Evolutionary conservation across 23 tunicate species (phyloP), one percentile per base, ranked within the genome.

Genomic region (Ascidia mentula): DNA sequence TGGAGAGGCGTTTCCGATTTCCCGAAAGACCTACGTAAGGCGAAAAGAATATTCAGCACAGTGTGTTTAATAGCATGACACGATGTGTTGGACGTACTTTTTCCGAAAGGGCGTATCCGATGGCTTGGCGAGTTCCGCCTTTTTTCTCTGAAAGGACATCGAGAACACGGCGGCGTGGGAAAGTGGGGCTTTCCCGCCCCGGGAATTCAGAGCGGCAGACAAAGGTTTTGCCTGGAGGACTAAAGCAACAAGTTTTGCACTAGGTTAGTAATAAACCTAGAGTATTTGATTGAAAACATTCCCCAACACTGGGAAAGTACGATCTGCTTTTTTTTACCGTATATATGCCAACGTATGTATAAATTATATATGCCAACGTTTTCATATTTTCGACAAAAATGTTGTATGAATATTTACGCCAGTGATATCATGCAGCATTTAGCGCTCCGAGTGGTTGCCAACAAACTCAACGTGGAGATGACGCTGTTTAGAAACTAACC

Each of bases 121-220:
- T 31, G 53, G 37, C 33, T 26, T 28, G 1, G 60, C 0, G 6
- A 37, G 28, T 20, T 34, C 42, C 0, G 80, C 75, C 69, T 85
- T 83, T 31, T 46, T 35, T 80, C 80, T 85, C 32, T 77, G 59
- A 13, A 84, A 36, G 18, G 32, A 34, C 72, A 75, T 17, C 0
- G 78, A 46, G n/a, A 90, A 80, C 18, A 79, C 74, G 22, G 77
- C 89, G 26, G 96, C 82, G 12, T 85, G 88, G 3, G 96, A 90
- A 32, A 80, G 60, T 0, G 89, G 89, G 31, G 59, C 80, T 6
- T 26, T 53, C 1, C 72, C 75, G n/a, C 69, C 61, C 0, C 34
- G 40, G 6, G 89, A 77, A 65, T 85, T 83, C 18, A 85, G 74
- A 18, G 82, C 38, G 20, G 89, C 77, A 26, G 96, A 85, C 26